These are phyloP conservation scores for Diabrotica virgifera DNA, from an alignment of 1,140 invertebrate species.

Conservation along the genomic window DNA sequence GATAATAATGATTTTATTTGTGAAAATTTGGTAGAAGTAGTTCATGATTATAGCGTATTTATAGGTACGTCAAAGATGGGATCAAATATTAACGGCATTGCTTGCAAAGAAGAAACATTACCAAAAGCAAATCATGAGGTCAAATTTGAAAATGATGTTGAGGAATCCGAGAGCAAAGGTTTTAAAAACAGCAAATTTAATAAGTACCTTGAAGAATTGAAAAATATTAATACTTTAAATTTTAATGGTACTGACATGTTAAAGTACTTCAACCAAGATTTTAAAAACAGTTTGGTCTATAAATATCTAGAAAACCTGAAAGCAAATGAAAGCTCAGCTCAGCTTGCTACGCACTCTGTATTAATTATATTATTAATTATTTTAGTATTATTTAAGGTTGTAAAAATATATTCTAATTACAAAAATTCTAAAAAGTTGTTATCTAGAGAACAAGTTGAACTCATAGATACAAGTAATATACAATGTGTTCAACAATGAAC, in stretches of 20 bases:
- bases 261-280: slow-evolving; percentile 7
- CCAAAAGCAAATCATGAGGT: neutral
- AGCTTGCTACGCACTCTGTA: neutral
- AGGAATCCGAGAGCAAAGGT: neutral
- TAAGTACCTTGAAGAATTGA: slow-evolving; percentile 11
- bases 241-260: slow-evolving; percentile 5
- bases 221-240: neutral
- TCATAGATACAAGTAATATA: neutral
- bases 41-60: neutral
- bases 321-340: slow-evolving; percentile 1
- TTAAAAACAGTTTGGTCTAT: slow-evolving; percentile 7
- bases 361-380: neutral
- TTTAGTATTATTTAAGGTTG: neutral
- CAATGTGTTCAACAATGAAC: too few species aligned
- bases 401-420: neutral
- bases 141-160: neutral
- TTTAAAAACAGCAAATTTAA: slow-evolving; percentile 16
- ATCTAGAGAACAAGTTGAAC: neutral
- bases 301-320: slow-evolving; percentile 9
- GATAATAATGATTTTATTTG: slow-evolving; percentile 11
- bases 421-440: neutral
- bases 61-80: neutral
- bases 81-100: slow-evolving; percentile 8
- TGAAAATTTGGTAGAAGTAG: neutral
- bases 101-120: slow-evolving; percentile 1